phyloP scores from a whole-genome alignment of 2,888 invertebrate species.

The Drosophila eohydei region DNA sequence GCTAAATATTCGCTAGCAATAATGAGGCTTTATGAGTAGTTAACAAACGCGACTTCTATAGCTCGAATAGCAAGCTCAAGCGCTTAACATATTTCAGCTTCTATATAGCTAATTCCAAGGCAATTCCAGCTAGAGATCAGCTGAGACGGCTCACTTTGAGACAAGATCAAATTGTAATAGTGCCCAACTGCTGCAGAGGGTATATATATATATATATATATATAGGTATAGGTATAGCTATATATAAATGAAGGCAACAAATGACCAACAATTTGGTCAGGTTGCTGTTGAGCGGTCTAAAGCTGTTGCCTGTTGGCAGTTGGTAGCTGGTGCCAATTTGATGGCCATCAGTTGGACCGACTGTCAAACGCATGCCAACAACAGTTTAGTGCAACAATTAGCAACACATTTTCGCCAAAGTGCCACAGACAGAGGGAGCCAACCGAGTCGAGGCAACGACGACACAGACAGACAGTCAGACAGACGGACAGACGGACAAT shows the following conservation, averaged over 20 bases:
- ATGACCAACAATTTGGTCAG: conserved; percentile 35
- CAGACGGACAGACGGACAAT: background rate
- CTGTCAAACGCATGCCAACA: conserved; percentile 80
- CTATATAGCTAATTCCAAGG: background rate
- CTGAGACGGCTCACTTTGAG: background rate
- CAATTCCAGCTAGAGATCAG: background rate
- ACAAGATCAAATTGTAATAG: background rate
- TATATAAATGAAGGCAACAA: background rate
- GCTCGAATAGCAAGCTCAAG: background rate
- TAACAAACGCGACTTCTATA: background rate
- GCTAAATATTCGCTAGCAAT: background rate
- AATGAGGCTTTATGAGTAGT: background rate
- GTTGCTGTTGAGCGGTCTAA: background rate
- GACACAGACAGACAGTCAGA: conserved; percentile 2
- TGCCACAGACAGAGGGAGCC: conserved; percentile 47
- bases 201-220: background rate
- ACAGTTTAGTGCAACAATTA: conserved; percentile 80
- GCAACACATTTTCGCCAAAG: conserved; percentile 77
- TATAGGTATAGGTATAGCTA: background rate
- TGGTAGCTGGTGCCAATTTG: conserved; percentile 56
- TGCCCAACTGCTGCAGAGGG: background rate
- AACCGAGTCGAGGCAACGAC: conserved; percentile 2
- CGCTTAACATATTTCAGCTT: background rate
- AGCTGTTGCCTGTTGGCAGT: conserved; percentile 8
- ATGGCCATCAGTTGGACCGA: conserved; percentile 64